Percentiles rank a stretch among this genome's conserved stretches.
Conservation (phyloP, 2,888 invertebrate genomes). For the Sceliomorpha sp. region DNA sequence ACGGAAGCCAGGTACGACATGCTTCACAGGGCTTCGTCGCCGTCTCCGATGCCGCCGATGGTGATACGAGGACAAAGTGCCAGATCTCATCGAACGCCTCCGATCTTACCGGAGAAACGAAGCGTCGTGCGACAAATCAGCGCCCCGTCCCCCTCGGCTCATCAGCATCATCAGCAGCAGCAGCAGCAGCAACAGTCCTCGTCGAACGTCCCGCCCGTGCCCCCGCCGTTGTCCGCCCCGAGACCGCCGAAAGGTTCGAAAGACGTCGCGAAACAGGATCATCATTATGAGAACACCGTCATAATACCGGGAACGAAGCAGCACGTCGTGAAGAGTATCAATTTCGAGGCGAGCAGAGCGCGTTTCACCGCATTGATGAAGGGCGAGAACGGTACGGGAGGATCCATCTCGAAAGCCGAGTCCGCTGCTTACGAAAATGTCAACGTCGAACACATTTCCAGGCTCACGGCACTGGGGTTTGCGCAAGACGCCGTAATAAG, state of each 20-base stretch:
- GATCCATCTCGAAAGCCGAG: conserved; percentile 69
- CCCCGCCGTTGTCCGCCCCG: conserved; percentile 72
- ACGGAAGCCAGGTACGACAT: conserved; percentile 79
- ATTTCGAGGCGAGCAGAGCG: conserved; percentile 72
- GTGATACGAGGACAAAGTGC: conserved; percentile 62
- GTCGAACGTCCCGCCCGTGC: conserved; percentile 70
- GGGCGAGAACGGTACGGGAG: conserved; percentile 70
- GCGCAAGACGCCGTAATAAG: conserved; percentile 94
- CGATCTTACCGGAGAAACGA: conserved; percentile 71
- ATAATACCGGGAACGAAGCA: conserved; percentile 79
- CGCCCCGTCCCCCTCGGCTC: conserved; percentile 11
- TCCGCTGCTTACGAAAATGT: conserved; percentile 90
- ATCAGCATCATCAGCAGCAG: conserved; percentile 46
- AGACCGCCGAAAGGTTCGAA: conserved; percentile 70
- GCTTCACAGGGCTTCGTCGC: conserved; percentile 77
- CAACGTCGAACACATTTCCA: conserved; percentile 94
- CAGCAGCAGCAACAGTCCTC: conserved; percentile 59
- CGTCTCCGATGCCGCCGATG: conserved; percentile 67
- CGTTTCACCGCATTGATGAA: conserved; percentile 75
- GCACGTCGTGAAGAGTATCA: conserved; percentile 77
- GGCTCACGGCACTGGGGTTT: conserved; percentile 93
- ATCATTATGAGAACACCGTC: conserved; percentile 82
- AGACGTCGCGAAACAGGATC: conserved; percentile 73
- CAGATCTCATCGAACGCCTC: conserved; percentile 59
- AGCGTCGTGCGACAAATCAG: conserved; percentile 16